Evolutionary conservation across 35 echinoderm and acorn worm species (phyloP), one percentile per base, ranked within the genome.

Genomic region (Eucidaris tribuloides): DNA sequence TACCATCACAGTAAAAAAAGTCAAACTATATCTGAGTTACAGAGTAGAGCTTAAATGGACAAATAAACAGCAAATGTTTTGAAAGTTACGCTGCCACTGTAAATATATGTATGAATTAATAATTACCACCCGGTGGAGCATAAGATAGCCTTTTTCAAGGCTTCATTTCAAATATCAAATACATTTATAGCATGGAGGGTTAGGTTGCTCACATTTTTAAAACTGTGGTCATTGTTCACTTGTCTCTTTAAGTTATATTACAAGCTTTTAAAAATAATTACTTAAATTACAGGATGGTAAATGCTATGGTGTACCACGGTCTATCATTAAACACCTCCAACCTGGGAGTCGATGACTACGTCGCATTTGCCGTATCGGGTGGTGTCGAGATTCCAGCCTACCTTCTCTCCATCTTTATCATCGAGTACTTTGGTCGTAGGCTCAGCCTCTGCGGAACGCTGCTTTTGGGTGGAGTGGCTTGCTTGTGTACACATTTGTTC

Each of bases 351-450:
- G 42, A 87, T 37, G 3, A 11, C 28, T 87, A 62, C 52, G 22
- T 79, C 19, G 84, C 84, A 3, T 87, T 87, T 87, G 28, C 41
- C 23, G 33, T 87, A 22, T 57, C 72, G 27, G 84, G 72, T 13
- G 71, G 38, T 62, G 84, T 87, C 7, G 84, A 87, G 62, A 87
- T 87, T 9, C 84, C 84, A 14, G 70, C 84, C 14, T 87, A 65
- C 60, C 15, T 84, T 11, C 42, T 84, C 0, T 6, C 29, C 37
- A 19, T 84, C 25, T 2, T 71, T 19, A 49, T 70, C 42, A 42
- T 84, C 29, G 62, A 71, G 19, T 43, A 27, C 58, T 41, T 91
- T 4, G 89, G 89, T 59, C 45, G 89, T 5, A 38, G 59, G 18
- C 58, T 31, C 7, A 50, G 71, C 11, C 30, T 85, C 3, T 64